A percentile compares a stretch with the other conserved stretches of the same genome.
Evolutionary conservation across 2,113 vertebrate genomes (phyloP).

Genomic region (Trematomus loennbergii): DNA sequence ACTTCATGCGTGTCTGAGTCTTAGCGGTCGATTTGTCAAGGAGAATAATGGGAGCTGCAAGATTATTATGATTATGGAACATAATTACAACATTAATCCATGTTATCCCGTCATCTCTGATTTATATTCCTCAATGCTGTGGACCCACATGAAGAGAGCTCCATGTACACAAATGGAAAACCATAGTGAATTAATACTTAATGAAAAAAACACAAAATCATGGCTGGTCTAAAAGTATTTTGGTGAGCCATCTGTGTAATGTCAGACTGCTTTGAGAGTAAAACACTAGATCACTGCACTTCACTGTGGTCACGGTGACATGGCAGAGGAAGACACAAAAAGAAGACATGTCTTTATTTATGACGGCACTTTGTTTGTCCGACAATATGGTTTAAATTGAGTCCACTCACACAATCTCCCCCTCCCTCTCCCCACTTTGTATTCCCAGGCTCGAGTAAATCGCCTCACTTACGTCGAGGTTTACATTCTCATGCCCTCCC

Average conservation of each 20-base stretch:
- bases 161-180: slow-evolving; percentile 4
- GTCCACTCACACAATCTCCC: slow-evolving; percentile 40
- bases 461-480: slow-evolving; percentile 76
- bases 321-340: not conserved
- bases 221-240: not conserved
- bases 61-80: slow-evolving; percentile 44
- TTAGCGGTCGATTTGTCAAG: slow-evolving; percentile 33
- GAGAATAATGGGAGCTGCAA: slow-evolving; percentile 37
- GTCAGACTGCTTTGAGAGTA: slow-evolving; percentile 25
- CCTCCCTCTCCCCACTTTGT: slow-evolving; percentile 51
- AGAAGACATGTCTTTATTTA: slow-evolving; percentile 48
- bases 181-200: not conserved
- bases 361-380: slow-evolving; percentile 51
- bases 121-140: slow-evolving; percentile 28
- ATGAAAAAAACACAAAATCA: not conserved
- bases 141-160: slow-evolving; percentile 2
- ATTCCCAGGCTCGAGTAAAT: slow-evolving; percentile 81
- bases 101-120: slow-evolving; percentile 38
- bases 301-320: slow-evolving; percentile 15
- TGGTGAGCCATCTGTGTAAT: slow-evolving; percentile 10
- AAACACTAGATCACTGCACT: slow-evolving; percentile 12
- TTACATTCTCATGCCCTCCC: slow-evolving; percentile 84
- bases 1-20: slow-evolving; percentile 34
- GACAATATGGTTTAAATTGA: slow-evolving; percentile 77
- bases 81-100: slow-evolving; percentile 53